Conservation (phyloP, 1,140 invertebrate genomes). For the Sminthurinus signatus region DNA sequence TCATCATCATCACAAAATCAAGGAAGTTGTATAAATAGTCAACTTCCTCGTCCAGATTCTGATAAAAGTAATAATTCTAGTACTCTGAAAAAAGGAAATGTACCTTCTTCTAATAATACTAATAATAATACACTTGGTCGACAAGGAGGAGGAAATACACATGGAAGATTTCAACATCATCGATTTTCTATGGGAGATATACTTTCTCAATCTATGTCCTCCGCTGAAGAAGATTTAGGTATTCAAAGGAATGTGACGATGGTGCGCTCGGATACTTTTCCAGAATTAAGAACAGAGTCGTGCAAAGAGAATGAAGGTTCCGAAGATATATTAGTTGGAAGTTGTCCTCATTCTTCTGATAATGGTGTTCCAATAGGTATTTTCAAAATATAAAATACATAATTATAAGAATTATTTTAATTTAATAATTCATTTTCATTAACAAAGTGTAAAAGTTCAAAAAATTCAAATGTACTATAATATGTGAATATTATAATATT, state of each 20-base stretch:
- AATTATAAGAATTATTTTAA: too few relatives aligned
- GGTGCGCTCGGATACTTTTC: slow-evolving; percentile 39
- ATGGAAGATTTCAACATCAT: slow-evolving; percentile 36
- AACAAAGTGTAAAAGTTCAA: neutral
- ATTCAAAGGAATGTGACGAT: slow-evolving; percentile 25
- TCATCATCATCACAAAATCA: neutral
- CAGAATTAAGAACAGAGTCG: slow-evolving; percentile 32
- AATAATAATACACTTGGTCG: slow-evolving; percentile 4
- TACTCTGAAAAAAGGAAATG: slow-evolving; percentile 1
- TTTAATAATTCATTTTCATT: too few relatives aligned
- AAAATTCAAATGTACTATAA: neutral
- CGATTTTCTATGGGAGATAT: slow-evolving; percentile 41
- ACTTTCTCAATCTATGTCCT: slow-evolving; percentile 28
- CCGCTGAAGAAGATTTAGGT: slow-evolving; percentile 19
- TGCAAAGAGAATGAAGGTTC: slow-evolving; percentile 29
- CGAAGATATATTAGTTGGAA: neutral
- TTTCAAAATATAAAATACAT: neutral
- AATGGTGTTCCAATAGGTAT: slow-evolving; percentile 18
- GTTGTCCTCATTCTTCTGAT: neutral
- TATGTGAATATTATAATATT: too few relatives aligned
- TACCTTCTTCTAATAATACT: slow-evolving; percentile 12
- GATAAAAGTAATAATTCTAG: neutral
- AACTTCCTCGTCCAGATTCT: slow-evolving; percentile 19
- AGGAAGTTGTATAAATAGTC: slow-evolving; percentile 5
- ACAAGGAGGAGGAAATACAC: neutral